Base-by-base conservation (phyloP, 2,888 invertebrate genomes). In the Oxycera nigricornis region DNA sequence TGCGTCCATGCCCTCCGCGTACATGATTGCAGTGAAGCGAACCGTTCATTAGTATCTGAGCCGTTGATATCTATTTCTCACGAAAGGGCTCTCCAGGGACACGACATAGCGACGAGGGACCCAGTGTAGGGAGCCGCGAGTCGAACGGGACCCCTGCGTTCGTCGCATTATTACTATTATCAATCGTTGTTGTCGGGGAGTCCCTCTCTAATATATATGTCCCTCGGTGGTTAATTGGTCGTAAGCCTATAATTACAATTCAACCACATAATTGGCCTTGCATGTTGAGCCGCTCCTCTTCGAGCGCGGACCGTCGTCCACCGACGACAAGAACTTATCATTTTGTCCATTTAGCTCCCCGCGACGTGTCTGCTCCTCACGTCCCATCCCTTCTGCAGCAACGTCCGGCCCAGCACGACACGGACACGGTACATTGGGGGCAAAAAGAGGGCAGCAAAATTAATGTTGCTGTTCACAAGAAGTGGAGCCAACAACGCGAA, bases 181-280 rank as follows among this genome's bases (percentile, higher is more conserved):
- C 65, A 65, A 24, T 65, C n/a, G 41, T 17, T 22, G 55, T 30
- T 24, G 39, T 14, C 70, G 22, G 26, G 14, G 24, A 70, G 22
- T 24, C 70, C 30, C 52, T 70, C 70, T 52, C 52, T 70, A 70
- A 55, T 70, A 70, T 52, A 70, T 52, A 52, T 70, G 31, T 70
- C 70, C 55, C 65, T 65, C 52, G 70, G 55, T 70, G 70, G 70
- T 55, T 70, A 70, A 70, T 70, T 70, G 70, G 70, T 35, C 70
- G 55, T 55, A 70, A 55, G 70, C 52, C 70, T 70, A 20, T 70
- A 52, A 70, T 70, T 70, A 70, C 70, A 70, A 70, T 70, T 70
- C 70, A 70, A 70, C 70, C 70, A 70, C 52, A 52, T 70, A 70
- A 70, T 70, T 70, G 70, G 70, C 31, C 70, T 70, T 70, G 70